These are phyloP conservation scores for Alcedo atthis DNA, from an alignment of 2,797 vertebrate genomes.

Conservation along the genomic window DNA sequence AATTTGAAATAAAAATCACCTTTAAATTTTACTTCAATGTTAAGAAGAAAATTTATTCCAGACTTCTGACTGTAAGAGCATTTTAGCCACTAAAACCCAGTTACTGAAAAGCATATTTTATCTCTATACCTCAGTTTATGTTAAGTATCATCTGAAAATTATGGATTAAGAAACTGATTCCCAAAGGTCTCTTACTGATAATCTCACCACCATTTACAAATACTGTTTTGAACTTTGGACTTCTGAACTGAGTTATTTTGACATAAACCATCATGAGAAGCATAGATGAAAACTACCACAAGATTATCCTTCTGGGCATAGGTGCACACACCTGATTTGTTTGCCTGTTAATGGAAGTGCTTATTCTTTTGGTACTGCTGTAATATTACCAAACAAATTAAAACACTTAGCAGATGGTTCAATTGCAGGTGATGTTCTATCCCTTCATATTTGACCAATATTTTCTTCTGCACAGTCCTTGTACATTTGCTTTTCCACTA, in stretches of 20 bases:
- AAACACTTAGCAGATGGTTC: background rate
- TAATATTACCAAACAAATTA: background rate
- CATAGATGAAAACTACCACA: background rate
- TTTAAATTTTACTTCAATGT: slow-evolving; percentile 39
- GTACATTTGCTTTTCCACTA: background rate
- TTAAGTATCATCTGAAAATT: background rate
- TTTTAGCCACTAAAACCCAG: background rate
- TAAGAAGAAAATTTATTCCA: background rate
- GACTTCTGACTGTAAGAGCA: background rate
- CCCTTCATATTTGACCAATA: background rate
- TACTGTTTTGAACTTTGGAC: background rate
- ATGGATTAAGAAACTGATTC: background rate
- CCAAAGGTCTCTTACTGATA: background rate
- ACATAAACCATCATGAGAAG: background rate
- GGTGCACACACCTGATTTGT: background rate
- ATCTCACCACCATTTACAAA: background rate
- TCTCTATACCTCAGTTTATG: background rate
- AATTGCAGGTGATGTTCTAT: background rate
- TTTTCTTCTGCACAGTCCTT: background rate
- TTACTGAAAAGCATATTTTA: background rate
- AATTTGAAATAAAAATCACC: slow-evolving; percentile 33
- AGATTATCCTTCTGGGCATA: background rate
- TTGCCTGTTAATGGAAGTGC: background rate
- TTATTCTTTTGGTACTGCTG: background rate
- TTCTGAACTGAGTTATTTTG: background rate